phyloP scores from a whole-genome alignment of 2,888 invertebrate species.

The Mechanitis mazaeus region DNA sequence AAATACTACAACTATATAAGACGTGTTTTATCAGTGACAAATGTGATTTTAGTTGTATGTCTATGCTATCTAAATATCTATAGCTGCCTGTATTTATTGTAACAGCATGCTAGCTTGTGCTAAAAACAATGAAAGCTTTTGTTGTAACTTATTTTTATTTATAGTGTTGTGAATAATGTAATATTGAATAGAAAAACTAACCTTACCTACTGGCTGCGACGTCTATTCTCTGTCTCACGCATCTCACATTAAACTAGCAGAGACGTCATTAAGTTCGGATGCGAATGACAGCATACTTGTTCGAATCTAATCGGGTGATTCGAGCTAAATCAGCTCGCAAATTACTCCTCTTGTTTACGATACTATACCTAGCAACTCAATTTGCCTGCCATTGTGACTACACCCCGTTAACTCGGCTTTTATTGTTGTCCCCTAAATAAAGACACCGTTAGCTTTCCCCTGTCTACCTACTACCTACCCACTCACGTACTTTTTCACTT shows the following conservation, averaged over 20 bases:
- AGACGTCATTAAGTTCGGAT: slow-evolving; percentile 41
- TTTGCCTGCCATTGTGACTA: slow-evolving; percentile 41
- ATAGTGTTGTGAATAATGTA: too few species aligned
- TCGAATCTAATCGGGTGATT: slow-evolving; percentile 48
- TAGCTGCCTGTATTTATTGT: too few species aligned
- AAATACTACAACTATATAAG: too few species aligned
- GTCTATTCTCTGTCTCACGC: slow-evolving; percentile 27
- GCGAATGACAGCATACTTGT: slow-evolving; percentile 47
- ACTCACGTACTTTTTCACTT: background rate
- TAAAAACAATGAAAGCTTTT: too few species aligned
- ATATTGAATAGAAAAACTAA: too few species aligned
- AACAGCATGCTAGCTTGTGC: too few species aligned
- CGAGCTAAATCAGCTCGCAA: slow-evolving; percentile 48
- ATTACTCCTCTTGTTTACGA: slow-evolving; percentile 52
- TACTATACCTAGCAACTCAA: slow-evolving; percentile 47
- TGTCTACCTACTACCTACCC: slow-evolving; percentile 1
- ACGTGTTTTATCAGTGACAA: too few species aligned
- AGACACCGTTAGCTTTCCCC: slow-evolving; percentile 23
- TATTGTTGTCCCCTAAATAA: slow-evolving; percentile 26
- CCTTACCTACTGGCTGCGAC: too few species aligned
- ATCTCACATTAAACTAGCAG: slow-evolving; percentile 41
- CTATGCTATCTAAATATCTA: too few species aligned
- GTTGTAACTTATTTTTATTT: too few species aligned
- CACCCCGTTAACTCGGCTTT: slow-evolving; percentile 39
- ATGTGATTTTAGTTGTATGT: too few species aligned